A percentile compares a stretch with the other conserved stretches of the same genome.
Evolutionary conservation across 2,888 invertebrate species (phyloP).

Genomic region (Trypoxylon attenuatum): DNA sequence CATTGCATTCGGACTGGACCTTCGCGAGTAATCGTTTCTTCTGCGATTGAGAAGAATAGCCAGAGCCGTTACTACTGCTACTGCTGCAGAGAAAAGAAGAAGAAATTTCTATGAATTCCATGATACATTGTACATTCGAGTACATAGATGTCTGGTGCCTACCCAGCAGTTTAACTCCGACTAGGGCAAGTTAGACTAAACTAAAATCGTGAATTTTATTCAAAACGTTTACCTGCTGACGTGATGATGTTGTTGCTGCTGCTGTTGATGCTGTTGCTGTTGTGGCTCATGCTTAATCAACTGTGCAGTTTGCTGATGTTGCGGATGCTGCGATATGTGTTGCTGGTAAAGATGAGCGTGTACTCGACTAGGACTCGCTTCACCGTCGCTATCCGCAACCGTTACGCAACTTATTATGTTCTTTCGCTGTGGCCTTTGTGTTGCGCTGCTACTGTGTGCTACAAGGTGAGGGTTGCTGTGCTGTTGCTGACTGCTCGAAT

Average conservation of each 20-base stretch:
- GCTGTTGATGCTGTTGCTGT: conserved; percentile 73
- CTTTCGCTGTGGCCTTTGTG: conserved; percentile 77
- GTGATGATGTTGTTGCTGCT: conserved; percentile 73
- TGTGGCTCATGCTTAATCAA: conserved; percentile 78
- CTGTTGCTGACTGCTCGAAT: conserved; percentile 62
- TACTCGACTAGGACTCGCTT: conserved; percentile 78
- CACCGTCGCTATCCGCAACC: conserved; percentile 84
- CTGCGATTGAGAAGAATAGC: conserved; percentile 83
- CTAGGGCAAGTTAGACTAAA: too few species aligned
- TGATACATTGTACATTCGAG: too few species aligned
- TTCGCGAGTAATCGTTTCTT: conserved; percentile 92
- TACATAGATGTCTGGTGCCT: too few species aligned
- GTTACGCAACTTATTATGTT: conserved; percentile 88
- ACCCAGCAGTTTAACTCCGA: too few species aligned
- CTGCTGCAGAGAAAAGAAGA: too few species aligned
- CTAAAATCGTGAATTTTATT: background rate
- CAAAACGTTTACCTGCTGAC: conserved; percentile 62
- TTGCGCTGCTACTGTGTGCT: conserved; percentile 50
- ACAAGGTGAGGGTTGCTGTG: conserved; percentile 51
- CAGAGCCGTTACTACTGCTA: conserved; percentile 65
- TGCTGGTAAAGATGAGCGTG: conserved; percentile 69
- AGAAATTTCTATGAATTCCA: too few species aligned
- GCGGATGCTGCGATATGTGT: conserved; percentile 66
- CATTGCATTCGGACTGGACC: conserved; percentile 85
- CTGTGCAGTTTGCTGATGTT: conserved; percentile 70